These are phyloP conservation scores for Pachycephala philippinensis DNA, from an alignment of 2,113 vertebrate genomes.

Conservation along the genomic window DNA sequence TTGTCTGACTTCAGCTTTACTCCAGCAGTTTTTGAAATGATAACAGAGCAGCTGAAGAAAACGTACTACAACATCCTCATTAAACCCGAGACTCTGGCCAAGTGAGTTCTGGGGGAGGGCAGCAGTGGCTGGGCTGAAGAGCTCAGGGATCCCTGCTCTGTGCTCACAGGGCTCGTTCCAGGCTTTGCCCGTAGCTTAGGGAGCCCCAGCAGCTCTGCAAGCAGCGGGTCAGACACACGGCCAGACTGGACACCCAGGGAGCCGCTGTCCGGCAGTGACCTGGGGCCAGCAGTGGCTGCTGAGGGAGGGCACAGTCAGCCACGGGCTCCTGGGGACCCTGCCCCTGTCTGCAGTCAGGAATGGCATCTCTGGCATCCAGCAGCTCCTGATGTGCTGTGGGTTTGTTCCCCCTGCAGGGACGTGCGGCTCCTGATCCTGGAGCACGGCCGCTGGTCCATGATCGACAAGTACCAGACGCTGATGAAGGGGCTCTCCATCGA, in stretches of 20 bases:
- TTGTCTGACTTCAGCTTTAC: conserved; percentile 87
- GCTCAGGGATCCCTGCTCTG: neutral
- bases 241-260: accelerated
- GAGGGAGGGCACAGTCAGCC: neutral
- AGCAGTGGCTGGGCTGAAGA: neutral
- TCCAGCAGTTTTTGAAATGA: conserved; percentile 91
- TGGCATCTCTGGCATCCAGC: neutral
- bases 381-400: neutral
- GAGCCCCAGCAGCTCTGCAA: neutral
- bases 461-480: conserved; percentile 87
- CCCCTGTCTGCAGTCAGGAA: neutral
- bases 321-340: neutral
- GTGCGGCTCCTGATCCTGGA: conserved; percentile 89
- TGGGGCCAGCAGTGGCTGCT: neutral
- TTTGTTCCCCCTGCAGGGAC: conserved; percentile 72
- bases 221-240: accelerated
- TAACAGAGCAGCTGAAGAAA: conserved; percentile 92
- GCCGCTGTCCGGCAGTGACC: neutral
- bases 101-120: conserved; percentile 77
- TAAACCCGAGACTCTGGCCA: conserved; percentile 89
- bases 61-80: conserved; percentile 96
- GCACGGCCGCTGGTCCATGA: conserved; percentile 90
- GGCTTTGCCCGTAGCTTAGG: neutral
- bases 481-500: conserved; percentile 80
- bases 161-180: neutral